Evolutionary conservation across 1,140 invertebrate genomes (phyloP), one percentile per base, ranked within the genome.

Genomic region (Cydia amplana): DNA sequence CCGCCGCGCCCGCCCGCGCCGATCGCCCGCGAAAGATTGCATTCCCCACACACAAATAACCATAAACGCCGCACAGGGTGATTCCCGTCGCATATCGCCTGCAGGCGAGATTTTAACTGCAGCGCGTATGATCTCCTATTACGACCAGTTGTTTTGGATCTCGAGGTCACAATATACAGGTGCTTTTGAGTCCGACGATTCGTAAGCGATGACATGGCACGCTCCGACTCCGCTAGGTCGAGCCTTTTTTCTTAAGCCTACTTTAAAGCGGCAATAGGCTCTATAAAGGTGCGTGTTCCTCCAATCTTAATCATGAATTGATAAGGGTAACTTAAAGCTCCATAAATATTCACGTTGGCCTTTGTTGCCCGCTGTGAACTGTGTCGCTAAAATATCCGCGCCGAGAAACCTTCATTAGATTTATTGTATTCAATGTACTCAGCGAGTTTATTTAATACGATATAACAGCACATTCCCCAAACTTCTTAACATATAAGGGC

Each of bases 21-120:
- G 81, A 85, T 82, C 80, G 74, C 76, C 73, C 77, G 80, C 80
- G 76, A 82, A 79, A 80, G 81, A 86, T 85, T 87, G 81, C 83
- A 85, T 85, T 85, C 87, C 78, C 79, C 76, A 79, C 82, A 79
- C 81, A 82, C 83, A 85, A 87, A 87, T 82, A 83, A 82, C 81
- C 81, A 82, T 84, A 83, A 81, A 76, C 77, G 72, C 77, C 77
- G 74, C 49, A 76, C 74, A 72, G 18, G 6, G 6, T 23, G 18
- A 51, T 36, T 67, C 46, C 74, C 43, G 51, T 75, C 14, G 36
- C 55, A 23, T 55, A 55, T 18, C n/a, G 51, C 0, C n/a, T 55
- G 7, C 51, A 55, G 16, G n/a, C 51, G 16, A 55, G 6, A 5
- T 55, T n/a, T 55, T 9, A 49, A 9, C 51, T 18, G n/a, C 16